Evolutionary conservation across 2,797 vertebrate species (phyloP), one percentile per base, ranked within the genome.

Genomic region (Pangasius mekongensis): DNA sequence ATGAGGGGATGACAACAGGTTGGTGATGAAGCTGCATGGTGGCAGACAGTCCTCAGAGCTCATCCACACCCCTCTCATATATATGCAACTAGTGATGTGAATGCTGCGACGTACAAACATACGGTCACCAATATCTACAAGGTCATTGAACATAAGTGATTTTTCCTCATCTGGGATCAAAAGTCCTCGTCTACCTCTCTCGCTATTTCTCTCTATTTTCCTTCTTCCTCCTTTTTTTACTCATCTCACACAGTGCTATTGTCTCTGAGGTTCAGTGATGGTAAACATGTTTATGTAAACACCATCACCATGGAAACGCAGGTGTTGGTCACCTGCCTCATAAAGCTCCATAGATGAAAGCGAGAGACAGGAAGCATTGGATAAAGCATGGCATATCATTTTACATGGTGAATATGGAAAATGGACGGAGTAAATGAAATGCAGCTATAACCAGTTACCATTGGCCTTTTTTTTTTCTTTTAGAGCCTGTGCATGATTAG

Each of bases 281-380:
- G 58, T 88, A 84, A 90, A 60, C 67, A 85, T 88, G 91, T 91
- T 91, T 91, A 90, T 88, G 73, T 87, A 90, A 91, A 92, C 91
- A 87, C 54, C 66, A 69, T 88, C 87, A 85, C 87, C 62, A 88
- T 86, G 58, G 86, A 87, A 89, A 91, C 85, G 16, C 73, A 81
- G 54, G 73, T 88, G 78, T 88, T 88, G 71, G 69, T 90, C 83
- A 86, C 73, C 89, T 86, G 77, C 84, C 47, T 88, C 80, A 87
- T 58, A 49, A 49, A 71, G 86, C 30, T 13, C 43, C 18, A 67
- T 71, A 36, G 56, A 89, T 80, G 62, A 89, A 58, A 86, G 81
- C 11, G 22, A 54, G 36, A 74, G n/a, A 73, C 43, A 73, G 39
- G 22, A 52, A 82, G 47, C 30, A 20, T 11, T 49, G 36, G 27